Evolutionary conservation across 2,113 vertebrate species (phyloP).

Genomic region (Eretmochelys imbricata): DNA sequence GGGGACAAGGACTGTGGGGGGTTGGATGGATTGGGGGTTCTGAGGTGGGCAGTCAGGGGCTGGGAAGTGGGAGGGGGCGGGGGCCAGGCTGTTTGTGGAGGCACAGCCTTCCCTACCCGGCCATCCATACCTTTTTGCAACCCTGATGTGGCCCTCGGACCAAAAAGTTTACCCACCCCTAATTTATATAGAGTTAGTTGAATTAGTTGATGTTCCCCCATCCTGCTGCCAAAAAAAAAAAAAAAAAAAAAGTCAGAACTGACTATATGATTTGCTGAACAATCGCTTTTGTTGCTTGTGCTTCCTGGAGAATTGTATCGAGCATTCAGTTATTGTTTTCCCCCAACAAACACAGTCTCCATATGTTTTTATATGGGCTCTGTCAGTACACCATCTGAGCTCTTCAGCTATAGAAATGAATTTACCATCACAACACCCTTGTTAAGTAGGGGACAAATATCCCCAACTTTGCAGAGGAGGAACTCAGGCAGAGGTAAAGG

Average conservation of each 20-base stretch:
- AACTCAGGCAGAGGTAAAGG: background rate
- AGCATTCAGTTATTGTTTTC: background rate
- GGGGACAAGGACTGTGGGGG: too few species aligned
- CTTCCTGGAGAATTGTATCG: background rate
- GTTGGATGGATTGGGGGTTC: too few species aligned
- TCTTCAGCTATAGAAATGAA: background rate
- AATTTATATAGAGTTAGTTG: conserved; percentile 12
- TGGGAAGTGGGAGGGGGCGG: too few species aligned
- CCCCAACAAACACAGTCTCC: background rate
- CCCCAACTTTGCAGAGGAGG: background rate
- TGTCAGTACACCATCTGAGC: fast-evolving
- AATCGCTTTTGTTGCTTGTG: background rate
- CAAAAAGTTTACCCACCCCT: too few species aligned
- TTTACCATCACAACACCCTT: background rate
- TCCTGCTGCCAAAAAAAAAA: background rate
- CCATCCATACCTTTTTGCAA: too few species aligned
- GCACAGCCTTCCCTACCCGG: too few species aligned
- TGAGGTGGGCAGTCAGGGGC: too few species aligned
- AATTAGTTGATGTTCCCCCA: background rate
- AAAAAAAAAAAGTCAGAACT: background rate
- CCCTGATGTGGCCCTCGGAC: too few species aligned
- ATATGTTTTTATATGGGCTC: background rate
- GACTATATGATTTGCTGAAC: background rate
- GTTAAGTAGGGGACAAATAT: background rate
- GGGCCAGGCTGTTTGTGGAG: too few species aligned